Conservation (phyloP, 1,140 invertebrate species). For the Atopsyche davidsoni region DNA sequence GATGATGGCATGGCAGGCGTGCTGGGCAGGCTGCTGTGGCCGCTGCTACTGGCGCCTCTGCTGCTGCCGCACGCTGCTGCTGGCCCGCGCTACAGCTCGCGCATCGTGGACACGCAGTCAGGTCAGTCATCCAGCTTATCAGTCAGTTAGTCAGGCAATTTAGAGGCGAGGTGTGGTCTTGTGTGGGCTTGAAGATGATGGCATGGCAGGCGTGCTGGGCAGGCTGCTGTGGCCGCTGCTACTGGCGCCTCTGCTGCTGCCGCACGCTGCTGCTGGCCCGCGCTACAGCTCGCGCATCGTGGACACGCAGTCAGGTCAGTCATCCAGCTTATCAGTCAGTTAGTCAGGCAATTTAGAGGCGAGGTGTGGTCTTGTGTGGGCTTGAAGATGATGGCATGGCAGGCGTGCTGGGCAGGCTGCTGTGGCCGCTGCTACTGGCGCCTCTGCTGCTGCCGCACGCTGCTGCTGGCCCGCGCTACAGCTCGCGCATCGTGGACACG, state of each 20-base stretch:
- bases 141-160: too few species aligned
- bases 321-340: too few species aligned
- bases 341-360: too few species aligned
- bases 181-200: slow-evolving; percentile 17
- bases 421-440: slow-evolving; percentile 15
- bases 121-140: too few species aligned
- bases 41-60: slow-evolving; percentile 15
- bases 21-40: slow-evolving; percentile 13
- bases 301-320: slow-evolving; percentile 49
- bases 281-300: slow-evolving; percentile 50
- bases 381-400: slow-evolving; percentile 22
- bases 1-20: slow-evolving; percentile 19
- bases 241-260: slow-evolving; percentile 12
- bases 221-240: slow-evolving; percentile 16
- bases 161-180: slow-evolving; percentile 19
- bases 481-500: slow-evolving; percentile 50
- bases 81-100: slow-evolving; percentile 46
- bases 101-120: slow-evolving; percentile 52
- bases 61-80: slow-evolving; percentile 18
- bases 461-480: slow-evolving; percentile 41
- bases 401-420: slow-evolving; percentile 9
- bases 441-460: slow-evolving; percentile 16
- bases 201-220: slow-evolving; percentile 13
- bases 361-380: slow-evolving; percentile 14
- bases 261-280: slow-evolving; percentile 33